Percentiles rank a stretch among this genome's conserved stretches.
These are phyloP conservation scores for Diadegma fenestrale DNA, from an alignment of 2,888 invertebrate species.

Conservation along the genomic window DNA sequence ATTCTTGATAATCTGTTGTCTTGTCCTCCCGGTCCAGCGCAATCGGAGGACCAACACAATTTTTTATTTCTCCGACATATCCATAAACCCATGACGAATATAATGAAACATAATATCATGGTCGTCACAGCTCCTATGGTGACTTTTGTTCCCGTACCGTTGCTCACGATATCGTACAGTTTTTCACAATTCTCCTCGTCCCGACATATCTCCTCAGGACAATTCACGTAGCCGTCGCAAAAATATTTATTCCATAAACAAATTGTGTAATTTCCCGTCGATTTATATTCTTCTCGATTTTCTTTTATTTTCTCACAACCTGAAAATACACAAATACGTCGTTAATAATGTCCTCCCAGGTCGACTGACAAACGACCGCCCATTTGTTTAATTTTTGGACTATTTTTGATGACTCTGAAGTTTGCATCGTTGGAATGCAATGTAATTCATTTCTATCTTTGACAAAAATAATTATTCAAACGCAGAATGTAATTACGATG, in stretches of 20 bases:
- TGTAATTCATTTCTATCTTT: too few species aligned
- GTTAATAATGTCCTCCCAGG: too few species aligned
- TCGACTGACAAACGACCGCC: too few species aligned
- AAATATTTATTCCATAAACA: conserved; percentile 85
- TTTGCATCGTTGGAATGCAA: too few species aligned
- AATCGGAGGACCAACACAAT: conserved; percentile 86
- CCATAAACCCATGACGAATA: conserved; percentile 86
- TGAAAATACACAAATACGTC: conserved; percentile 59
- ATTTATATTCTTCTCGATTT: conserved; percentile 72
- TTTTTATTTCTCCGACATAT: conserved; percentile 85
- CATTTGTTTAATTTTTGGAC: too few species aligned
- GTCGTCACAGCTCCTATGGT: conserved; percentile 85
- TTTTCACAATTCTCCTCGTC: conserved; percentile 84
- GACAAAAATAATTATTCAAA: too few species aligned
- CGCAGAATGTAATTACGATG: too few species aligned
- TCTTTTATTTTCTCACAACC: conserved; percentile 75
- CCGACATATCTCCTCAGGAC: conserved; percentile 83
- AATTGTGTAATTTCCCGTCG: conserved; percentile 72
- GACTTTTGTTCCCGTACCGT: conserved; percentile 83
- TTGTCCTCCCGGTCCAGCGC: conserved; percentile 80
- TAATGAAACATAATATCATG: conserved; percentile 84
- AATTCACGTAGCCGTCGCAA: conserved; percentile 85
- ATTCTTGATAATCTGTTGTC: conserved; percentile 72
- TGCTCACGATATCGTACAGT: conserved; percentile 71
- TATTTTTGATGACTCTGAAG: too few species aligned